Conservation (phyloP, 2,113 vertebrate species). For the Calidris pugnax region DNA sequence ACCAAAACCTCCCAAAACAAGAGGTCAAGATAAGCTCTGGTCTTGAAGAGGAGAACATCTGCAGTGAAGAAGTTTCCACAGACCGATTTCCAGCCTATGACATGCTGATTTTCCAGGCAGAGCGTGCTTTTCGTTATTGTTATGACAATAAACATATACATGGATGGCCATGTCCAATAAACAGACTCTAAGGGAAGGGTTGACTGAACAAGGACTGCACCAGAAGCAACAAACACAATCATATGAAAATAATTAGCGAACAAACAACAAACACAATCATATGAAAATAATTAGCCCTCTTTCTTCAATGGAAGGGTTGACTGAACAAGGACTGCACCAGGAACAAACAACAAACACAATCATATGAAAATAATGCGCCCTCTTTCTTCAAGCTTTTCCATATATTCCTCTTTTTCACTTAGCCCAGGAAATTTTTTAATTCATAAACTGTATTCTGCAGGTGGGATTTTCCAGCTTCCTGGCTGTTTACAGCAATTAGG, state of each 20-base stretch:
- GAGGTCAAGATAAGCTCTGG: neutral
- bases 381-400: neutral
- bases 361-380: neutral
- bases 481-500: neutral
- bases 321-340: neutral
- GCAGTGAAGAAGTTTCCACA: neutral
- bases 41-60: neutral
- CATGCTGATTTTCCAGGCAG: neutral
- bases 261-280: neutral
- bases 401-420: neutral
- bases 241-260: neutral
- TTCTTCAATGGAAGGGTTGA: neutral
- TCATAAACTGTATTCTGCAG: neutral
- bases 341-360: neutral
- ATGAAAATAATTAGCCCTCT: slow-evolving; percentile 4
- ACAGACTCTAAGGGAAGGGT: neutral
- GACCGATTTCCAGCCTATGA: neutral
- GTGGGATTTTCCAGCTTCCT: slow-evolving; percentile 12
- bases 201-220: neutral
- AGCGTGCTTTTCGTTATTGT: neutral
- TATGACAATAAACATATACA: rapidly evolving
- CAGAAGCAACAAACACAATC: neutral
- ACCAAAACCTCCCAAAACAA: neutral
- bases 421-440: neutral
- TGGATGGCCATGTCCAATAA: neutral